Evolutionary conservation across 1,140 invertebrate genomes (phyloP), one percentile per base, ranked within the genome.

Genomic region (Tetragonula clypearis): DNA sequence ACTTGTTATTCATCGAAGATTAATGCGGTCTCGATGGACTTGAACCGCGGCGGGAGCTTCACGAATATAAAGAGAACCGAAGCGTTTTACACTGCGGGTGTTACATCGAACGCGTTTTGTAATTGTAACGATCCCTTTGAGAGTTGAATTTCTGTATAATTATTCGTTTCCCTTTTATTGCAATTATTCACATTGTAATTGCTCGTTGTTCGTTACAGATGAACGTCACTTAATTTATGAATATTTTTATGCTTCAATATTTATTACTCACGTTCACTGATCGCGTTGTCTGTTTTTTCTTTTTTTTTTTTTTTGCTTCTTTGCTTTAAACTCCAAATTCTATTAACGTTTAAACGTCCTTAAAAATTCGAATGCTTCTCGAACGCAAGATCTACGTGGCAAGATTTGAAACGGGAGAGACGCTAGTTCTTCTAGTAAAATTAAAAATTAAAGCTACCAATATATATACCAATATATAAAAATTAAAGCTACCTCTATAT

Each of bases 1-100:
- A 66, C 65, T 79, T 68, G 78, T 69, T 79, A 69, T 79, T 79
- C 78, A 8, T 21, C 21, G 65, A 69, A 69, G 66, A 79, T 69
- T 68, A 79, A 79, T 69, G 65, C 21, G 65, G 65, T 79, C 78
- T 79, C 78, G 53, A 62, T 69, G 78, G 65, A 69, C 53, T 41
- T 53, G 21, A 15, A 9, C 14, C 78, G 53, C 78, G 23, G 6
- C 23, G 65, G 78, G 30, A 79, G 78, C 12, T 23, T 17, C 6
- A 26, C 19, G 62, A 69, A 69, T 56, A 69, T 56, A 69, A 79
- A 69, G 41, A 41, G 55, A 41, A 26, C 74, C 26, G 6, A 49
- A 77, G 77, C 49, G 14, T 53, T 79, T 53, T 60, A 15, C 30
- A 78, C 60, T 9, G 8, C 0, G n/a, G 1, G 75, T 8, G 75